Percentiles rank a stretch among this genome's conserved stretches.
phyloP scores from a whole-genome alignment of 2,113 vertebrate genomes.

The Mixornis gularis region DNA sequence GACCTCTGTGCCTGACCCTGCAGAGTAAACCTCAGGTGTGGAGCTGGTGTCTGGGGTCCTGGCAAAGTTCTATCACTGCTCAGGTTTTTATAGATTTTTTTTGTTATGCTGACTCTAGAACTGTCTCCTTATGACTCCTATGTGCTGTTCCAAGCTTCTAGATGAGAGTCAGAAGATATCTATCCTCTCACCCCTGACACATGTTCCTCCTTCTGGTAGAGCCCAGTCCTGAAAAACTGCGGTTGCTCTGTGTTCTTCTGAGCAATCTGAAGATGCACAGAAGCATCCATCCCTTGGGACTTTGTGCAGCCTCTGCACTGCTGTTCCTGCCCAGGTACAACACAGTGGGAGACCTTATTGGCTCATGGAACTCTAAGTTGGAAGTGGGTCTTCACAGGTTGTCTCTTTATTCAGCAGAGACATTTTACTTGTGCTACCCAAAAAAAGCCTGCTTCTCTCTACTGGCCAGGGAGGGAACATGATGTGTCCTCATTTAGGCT shows the following conservation, averaged over 20 bases:
- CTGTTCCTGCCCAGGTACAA: not conserved
- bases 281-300: not conserved
- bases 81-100: not conserved
- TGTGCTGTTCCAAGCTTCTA: not conserved
- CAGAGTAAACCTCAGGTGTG: not conserved
- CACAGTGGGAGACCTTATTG: not conserved
- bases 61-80: not conserved
- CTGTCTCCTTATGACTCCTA: not conserved
- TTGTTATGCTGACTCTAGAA: not conserved
- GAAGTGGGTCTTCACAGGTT: not conserved
- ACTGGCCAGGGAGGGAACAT: not conserved
- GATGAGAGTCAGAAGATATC: not conserved
- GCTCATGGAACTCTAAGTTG: not conserved
- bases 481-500: not conserved
- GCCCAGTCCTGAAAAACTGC: not conserved
- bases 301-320: not conserved
- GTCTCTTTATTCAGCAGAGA: not conserved
- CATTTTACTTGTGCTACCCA: not conserved
- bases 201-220: not conserved
- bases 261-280: not conserved
- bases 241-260: not conserved
- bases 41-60: not conserved
- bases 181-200: accelerated
- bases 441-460: not conserved
- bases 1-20: not conserved